phyloP scores from a whole-genome alignment of 2,113 vertebrate species.

The Petrocephalus zakoni region DNA sequence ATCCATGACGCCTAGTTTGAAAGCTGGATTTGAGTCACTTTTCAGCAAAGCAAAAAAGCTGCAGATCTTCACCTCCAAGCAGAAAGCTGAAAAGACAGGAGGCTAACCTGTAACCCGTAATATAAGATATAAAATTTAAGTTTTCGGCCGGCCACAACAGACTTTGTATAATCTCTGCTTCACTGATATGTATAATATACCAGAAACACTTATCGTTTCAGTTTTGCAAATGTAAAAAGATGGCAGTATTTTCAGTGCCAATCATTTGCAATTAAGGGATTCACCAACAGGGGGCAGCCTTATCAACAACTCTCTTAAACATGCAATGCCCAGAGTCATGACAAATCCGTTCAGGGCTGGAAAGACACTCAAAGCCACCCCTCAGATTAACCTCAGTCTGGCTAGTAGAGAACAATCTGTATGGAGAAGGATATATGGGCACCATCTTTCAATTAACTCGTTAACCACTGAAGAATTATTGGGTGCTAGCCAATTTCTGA shows the following conservation, averaged over 20 bases:
- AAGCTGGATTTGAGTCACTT: conserved; percentile 50
- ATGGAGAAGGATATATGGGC: not conserved
- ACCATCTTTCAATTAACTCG: not conserved
- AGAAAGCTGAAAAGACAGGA: conserved; percentile 23
- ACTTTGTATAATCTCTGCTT: not conserved
- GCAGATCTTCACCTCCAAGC: conserved; percentile 21
- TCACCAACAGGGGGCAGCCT: conserved; percentile 20
- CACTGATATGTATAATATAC: not conserved
- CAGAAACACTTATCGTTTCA: not conserved
- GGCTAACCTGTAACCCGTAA: conserved; percentile 17
- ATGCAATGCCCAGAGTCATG: not conserved
- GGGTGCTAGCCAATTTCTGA: not conserved
- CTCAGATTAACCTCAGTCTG: not conserved
- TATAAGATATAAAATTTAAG: conserved; percentile 15
- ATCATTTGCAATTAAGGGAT: not conserved
- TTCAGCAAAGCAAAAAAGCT: conserved; percentile 33
- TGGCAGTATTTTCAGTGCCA: not conserved
- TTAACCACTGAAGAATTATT: not conserved
- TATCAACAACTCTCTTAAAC: conserved; percentile 13
- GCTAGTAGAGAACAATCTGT: not conserved
- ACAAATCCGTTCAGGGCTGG: not conserved
- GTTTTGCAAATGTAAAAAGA: not conserved
- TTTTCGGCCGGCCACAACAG: not conserved
- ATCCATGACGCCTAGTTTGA: conserved; percentile 64
- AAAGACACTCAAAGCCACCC: not conserved